Evolutionary conservation across 2,113 vertebrate genomes (phyloP), one percentile per base, ranked within the genome.

Genomic region (Dipodomys stephensi): DNA sequence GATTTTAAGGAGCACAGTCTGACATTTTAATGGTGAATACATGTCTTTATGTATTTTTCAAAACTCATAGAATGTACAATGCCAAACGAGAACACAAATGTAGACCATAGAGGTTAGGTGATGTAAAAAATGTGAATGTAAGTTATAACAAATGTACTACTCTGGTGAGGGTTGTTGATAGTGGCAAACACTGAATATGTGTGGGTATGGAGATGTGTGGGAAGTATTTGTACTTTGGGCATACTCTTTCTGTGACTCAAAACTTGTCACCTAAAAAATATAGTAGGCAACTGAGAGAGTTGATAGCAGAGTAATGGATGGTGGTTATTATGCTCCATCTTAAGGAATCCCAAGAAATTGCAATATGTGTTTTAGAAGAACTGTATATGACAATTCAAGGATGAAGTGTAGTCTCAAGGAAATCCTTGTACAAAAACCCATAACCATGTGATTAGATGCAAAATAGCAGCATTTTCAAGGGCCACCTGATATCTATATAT

Each of bases 351-450:
- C 67, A 85, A 97, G 88, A 90, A 96, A 94, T 83, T 90, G 62
- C 71, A 97, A 95, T 96, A 97, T 96, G 97, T 97, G 94, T 94
- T 94, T 95, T 96, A 97, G 96, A 97, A 96, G 97, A 98, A 97
- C 95, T 97, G 95, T 35, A 92, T 92, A 64, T 18, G 67, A 98
- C 96, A 97, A 68, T 89, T 97, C 53, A 94, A 96, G 93, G 94
- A 97, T 96, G 89, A 97, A 96, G 95, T 90, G 89, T 97, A 96
- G 72, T 92, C 90, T 90, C 87, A 89, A 92, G 77, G 94, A 98
- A 96, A 93, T 95, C 95, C 93, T 96, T 97, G 35, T 87, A 87
- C 90, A 93, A 96, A 96, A 96, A 93, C 32, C 81, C 90, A 95
- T 94, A 96, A 96, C 94, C 96, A 93, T 91, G 44, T 93, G 94